Evolutionary conservation across 2,113 vertebrate genomes (phyloP), one percentile per base, ranked within the genome.

Genomic region (Tupaia tana): DNA sequence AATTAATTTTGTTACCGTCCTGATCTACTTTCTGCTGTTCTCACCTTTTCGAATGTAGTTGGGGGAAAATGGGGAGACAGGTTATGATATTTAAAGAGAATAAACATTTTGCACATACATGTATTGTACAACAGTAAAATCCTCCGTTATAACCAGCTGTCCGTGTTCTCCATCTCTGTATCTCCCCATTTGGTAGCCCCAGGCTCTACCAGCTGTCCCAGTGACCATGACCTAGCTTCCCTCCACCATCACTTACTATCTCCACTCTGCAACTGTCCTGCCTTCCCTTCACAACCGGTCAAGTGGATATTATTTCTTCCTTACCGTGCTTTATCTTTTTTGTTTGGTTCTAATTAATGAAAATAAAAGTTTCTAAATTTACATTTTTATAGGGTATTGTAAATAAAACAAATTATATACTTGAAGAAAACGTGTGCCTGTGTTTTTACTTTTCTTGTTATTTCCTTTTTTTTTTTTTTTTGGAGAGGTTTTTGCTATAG

Each of bases 381-480:
- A 98, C 98, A 98, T 98, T 98, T 98, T 98, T 98, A 98, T 98
- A 98, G 97, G 98, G 96, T 98, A 98, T 98, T 98, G 97, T 98
- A 98, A 98, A 98, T 98, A 98, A 98, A 98, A 98, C 91, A 97
- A 98, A 97, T 98, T 98, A 97, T 98, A 98, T 98, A 98, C 98
- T 98, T 98, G 97, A 97, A 95, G 73, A 78, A 94, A 34, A 25
- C 3, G 19, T 27, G 84, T 96, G 86, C 71, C 20, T 74, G 18
- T 29, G 9, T 96, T 91, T 88, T 19, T 94, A 1, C 79, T 81
- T 87, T 87, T 82, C 27, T 84, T 70, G 18, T 43, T 75, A n/a
- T 31, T 93, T 82, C 73, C 69, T 29, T 43, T 43, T 43, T 43
- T 43, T 43, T 43, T 43, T 43, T 43, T 43, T 3, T 3, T 3